Base-by-base conservation (phyloP, 2,888 invertebrate species). In the Pollenia labialis region DNA sequence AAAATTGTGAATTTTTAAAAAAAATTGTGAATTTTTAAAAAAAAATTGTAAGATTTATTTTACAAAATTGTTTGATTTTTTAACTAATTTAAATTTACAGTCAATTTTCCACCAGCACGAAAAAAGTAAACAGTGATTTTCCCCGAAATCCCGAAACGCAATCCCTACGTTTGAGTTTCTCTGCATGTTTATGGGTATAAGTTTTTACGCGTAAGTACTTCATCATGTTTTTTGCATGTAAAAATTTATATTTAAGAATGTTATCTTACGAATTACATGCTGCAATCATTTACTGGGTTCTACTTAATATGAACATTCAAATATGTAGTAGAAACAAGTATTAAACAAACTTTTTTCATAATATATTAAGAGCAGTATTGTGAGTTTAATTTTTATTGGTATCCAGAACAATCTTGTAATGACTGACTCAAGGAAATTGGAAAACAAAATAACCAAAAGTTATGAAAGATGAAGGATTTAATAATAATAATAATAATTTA, bases 191-290 rank as follows among this genome's bases (percentile, higher is more conserved):
- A 32, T 32, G 32, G 32, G 32, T 32, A 32, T 32, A 32, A 32
- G 32, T 32, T 32, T 32, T 12, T 62, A 42, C 18, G 18, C 58
- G 18, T 16, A 42, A 50, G 4, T 18, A 62, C 42, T 62, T 62
- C 40, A 75, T 62, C 12, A 75, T 62, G 14, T 62, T 56, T 18
- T 52, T 12, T 32, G 23, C 7, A 66, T 62, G 32, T 23, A 40
- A 64, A 62, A 18, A 44, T 48, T n/a, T n/a, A 56, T 48, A 48
- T 50, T 66, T 68, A 72, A 79, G 14, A 50, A 77, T 77, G 23
- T 79, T 83, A 83, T 83, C 83, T 79, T 60, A n/a, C 16, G 46
- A 66, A 77, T 54, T 72, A 74, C 72, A 74, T 60, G 52, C 72
- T 74, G 66, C 66, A 84, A 32, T 79, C 60, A 66, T 62, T 60